Percentiles rank a stretch among this genome's conserved stretches.
These are phyloP conservation scores for Phocides pigmalion DNA, from an alignment of 1,140 invertebrate species.

Conservation along the genomic window DNA sequence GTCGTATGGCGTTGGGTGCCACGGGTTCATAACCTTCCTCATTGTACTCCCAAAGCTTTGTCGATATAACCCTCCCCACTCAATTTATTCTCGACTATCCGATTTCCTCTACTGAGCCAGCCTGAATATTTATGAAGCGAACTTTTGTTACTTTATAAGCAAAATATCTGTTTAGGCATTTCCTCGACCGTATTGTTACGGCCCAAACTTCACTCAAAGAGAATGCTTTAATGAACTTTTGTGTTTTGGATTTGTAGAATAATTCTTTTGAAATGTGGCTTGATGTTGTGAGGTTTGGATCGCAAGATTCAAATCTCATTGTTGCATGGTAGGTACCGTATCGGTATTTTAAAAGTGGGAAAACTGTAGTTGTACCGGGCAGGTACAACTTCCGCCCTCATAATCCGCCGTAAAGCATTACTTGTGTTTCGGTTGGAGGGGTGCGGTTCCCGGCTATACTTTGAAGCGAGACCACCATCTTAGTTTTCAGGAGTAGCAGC, in stretches of 20 bases:
- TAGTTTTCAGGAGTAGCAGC: too few relatives aligned
- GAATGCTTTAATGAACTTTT: constrained; percentile 33
- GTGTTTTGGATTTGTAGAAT: constrained; percentile 15
- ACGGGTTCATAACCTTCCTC: constrained; percentile 21
- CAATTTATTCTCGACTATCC: constrained; percentile 61
- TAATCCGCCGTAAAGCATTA: too few relatives aligned
- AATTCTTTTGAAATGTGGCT: constrained; percentile 2
- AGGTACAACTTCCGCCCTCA: too few relatives aligned
- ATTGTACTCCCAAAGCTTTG: constrained; percentile 33
- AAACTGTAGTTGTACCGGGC: too few relatives aligned
- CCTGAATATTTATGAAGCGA: constrained; percentile 64
- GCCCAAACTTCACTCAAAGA: constrained; percentile 15
- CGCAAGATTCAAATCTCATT: neutral
- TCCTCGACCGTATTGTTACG: constrained; percentile 21
- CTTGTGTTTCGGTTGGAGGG: too few relatives aligned
- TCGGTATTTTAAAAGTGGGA: too few relatives aligned
- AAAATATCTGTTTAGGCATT: constrained; percentile 40
- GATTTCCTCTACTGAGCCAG: constrained; percentile 51
- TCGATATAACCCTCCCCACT: constrained; percentile 47
- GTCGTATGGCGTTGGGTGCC: constrained; percentile 2
- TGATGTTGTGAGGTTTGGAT: neutral
- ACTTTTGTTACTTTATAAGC: constrained; percentile 56
- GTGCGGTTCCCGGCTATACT: too few relatives aligned
- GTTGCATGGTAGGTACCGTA: neutral
- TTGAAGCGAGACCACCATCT: too few relatives aligned